A percentile compares a stretch with the other conserved stretches of the same genome.
These are phyloP conservation scores for Propithecus perrieri DNA, from an alignment of 2,797 vertebrate genomes.

Conservation along the genomic window DNA sequence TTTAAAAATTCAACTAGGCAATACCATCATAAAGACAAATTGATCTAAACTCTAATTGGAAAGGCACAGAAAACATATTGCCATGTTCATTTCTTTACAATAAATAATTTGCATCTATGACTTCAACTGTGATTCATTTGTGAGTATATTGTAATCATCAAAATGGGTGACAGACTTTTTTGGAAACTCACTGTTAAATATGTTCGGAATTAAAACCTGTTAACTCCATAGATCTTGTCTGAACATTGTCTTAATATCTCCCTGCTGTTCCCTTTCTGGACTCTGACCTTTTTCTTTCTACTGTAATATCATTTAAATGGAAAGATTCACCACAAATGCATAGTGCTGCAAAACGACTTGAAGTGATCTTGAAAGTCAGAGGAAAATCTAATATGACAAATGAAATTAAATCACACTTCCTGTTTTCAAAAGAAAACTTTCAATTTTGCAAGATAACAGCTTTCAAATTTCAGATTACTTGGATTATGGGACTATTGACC, in stretches of 20 bases:
- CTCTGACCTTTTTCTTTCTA: slow-evolving; percentile 47
- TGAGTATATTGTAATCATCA: slow-evolving; percentile 69
- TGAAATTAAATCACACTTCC: slow-evolving; percentile 16
- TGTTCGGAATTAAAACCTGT: slow-evolving; percentile 58
- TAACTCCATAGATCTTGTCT: slow-evolving; percentile 18
- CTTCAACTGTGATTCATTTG: slow-evolving; percentile 75
- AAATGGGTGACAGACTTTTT: slow-evolving; percentile 67
- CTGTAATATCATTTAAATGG: neutral
- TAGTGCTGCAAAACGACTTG: neutral
- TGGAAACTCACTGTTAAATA: slow-evolving; percentile 43
- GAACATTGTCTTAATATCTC: slow-evolving; percentile 27
- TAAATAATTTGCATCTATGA: slow-evolving; percentile 75
- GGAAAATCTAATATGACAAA: slow-evolving; percentile 21
- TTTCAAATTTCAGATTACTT: slow-evolving; percentile 35
- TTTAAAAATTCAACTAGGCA: slow-evolving; percentile 71
- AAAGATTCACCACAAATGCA: neutral
- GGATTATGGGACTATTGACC: neutral
- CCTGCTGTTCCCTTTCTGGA: slow-evolving; percentile 54
- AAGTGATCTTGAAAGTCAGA: slow-evolving; percentile 15
- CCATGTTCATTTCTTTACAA: slow-evolving; percentile 78
- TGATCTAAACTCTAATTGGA: slow-evolving; percentile 76
- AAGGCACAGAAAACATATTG: slow-evolving; percentile 77
- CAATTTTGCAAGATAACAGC: neutral
- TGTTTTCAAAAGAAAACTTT: neutral
- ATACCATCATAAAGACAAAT: slow-evolving; percentile 79